Conservation (phyloP, 2,113 vertebrate species). For the Strix aluco region DNA sequence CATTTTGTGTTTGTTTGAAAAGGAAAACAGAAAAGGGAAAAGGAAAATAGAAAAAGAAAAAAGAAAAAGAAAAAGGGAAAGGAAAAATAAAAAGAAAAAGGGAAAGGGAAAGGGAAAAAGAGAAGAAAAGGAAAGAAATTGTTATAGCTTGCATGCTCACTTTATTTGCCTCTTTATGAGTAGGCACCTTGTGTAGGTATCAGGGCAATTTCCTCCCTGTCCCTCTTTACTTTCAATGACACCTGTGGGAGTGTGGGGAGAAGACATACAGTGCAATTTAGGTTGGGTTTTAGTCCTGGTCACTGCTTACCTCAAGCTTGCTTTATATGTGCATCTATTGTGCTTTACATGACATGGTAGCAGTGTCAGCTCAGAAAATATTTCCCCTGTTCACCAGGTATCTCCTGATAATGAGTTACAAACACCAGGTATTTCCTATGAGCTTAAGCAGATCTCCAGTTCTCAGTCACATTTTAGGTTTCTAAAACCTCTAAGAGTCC, state of each 20-base stretch:
- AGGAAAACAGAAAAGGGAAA: not conserved
- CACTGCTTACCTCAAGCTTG: not conserved
- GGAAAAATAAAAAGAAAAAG: fast-evolving
- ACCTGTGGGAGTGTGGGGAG: not conserved
- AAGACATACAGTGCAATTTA: fast-evolving
- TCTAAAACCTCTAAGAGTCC: not conserved
- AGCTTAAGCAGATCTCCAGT: not conserved
- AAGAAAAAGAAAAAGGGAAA: no score
- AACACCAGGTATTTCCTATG: not conserved
- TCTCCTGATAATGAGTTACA: not conserved
- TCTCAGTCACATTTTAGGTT: not conserved
- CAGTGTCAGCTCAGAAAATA: not conserved
- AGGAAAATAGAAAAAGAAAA: fast-evolving
- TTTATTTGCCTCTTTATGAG: not conserved
- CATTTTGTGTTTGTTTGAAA: not conserved
- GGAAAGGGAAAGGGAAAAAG: fast-evolving
- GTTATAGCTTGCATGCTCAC: not conserved
- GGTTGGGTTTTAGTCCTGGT: not conserved
- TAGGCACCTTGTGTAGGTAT: fast-evolving
- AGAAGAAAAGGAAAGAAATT: fast-evolving
- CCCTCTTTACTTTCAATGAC: not conserved
- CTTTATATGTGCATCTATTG: not conserved
- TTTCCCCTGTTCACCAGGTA: fast-evolving
- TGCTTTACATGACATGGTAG: not conserved
- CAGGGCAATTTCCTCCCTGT: not conserved